Conservation (phyloP, 1,140 invertebrate species). For the Drosophila kohkoa region DNA sequence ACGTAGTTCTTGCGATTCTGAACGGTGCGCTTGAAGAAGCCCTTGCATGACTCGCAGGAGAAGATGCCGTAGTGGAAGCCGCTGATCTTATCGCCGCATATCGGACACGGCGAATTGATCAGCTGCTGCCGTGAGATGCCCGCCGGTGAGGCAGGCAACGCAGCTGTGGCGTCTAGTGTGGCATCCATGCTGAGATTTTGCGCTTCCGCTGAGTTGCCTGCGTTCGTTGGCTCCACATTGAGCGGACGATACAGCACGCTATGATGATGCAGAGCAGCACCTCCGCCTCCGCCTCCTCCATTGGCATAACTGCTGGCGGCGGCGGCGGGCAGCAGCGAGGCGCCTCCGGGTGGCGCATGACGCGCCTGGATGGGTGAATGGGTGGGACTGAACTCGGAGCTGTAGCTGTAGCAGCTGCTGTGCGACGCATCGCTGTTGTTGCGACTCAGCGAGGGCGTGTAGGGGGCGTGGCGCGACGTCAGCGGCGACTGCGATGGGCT, state of each 20-base stretch:
- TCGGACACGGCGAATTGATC: conserved; percentile 94
- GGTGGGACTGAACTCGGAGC: conserved; percentile 91
- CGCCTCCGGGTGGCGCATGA: conserved; percentile 62
- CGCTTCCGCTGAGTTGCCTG: conserved; percentile 44
- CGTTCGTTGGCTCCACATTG: conserved; percentile 54
- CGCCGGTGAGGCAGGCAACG: conserved; percentile 85
- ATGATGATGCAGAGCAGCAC: conserved; percentile 86
- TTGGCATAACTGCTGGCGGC: conserved; percentile 40
- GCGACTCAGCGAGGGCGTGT: conserved; percentile 93
- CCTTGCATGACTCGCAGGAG: conserved; percentile 98
- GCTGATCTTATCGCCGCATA: conserved; percentile 97
- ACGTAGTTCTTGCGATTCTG: conserved; percentile 99
- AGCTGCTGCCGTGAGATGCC: conserved; percentile 95
- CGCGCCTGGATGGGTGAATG: conserved; percentile 93
- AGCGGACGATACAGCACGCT: conserved; percentile 85
- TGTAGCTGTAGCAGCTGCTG: conserved; percentile 92
- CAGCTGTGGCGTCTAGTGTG: conserved; percentile 39
- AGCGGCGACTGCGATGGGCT: conserved; percentile 94
- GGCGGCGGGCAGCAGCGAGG: conserved; percentile 26
- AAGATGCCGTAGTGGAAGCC: conserved; percentile 98
- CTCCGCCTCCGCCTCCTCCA: conserved; percentile 86
- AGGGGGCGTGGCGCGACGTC: conserved; percentile 91
- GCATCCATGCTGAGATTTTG: conserved; percentile 78
- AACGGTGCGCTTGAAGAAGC: conserved; percentile 99
- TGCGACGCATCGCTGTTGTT: conserved; percentile 97